Base-by-base conservation (phyloP, 2,888 invertebrate genomes). In the Notodonta dromedarius region DNA sequence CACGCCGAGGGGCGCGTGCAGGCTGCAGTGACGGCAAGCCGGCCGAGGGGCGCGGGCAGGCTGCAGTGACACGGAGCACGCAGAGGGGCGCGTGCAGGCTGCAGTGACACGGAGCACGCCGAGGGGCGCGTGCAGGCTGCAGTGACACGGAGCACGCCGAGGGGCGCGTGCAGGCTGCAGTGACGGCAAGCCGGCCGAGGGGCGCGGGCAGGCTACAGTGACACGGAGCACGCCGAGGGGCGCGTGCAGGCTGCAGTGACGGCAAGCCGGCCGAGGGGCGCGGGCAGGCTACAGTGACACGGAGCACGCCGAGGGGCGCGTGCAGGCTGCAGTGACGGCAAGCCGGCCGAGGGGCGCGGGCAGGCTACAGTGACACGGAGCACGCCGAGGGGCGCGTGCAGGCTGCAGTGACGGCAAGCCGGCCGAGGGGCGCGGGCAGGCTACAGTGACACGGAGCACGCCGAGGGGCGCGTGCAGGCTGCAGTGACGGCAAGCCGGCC, bases 1-100 rank as follows among this genome's bases (percentile, higher is more conserved):
- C 16, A 1, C 5, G 50, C n/a, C 58, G 42, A 13, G 51, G 57
- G 54, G 32, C 35, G 52, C 58, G 56, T 51, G 24, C 54, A 35
- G 35, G 60, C 61, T 54, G 51, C 48, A 44, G 52, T 46, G 14
- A 60, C 48, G 32, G 7, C 56, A 39, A 44, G 50, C 58, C 61
- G 56, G 50, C 32, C 39, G 52, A 40, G 61, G 50, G 50, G 61
- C 51, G 24, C 53, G 35, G 51, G 35, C 58, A 44, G 13, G 58
- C 48, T 48, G 58, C 55, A 50, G 63, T 11, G 35, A 13, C 44
- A 57, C 9, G 53, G 51, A 24, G 24, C 56, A 24, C 51, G 40
- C 14, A 44, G 56, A 14, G 50, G 16, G 50, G 16, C 50, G 16
- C 14, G 14, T 14, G 11, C 35, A 56, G 4, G 52, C 52, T 24